Conservation (phyloP, 2,797 vertebrate genomes). For the Pangasius macronema region DNA sequence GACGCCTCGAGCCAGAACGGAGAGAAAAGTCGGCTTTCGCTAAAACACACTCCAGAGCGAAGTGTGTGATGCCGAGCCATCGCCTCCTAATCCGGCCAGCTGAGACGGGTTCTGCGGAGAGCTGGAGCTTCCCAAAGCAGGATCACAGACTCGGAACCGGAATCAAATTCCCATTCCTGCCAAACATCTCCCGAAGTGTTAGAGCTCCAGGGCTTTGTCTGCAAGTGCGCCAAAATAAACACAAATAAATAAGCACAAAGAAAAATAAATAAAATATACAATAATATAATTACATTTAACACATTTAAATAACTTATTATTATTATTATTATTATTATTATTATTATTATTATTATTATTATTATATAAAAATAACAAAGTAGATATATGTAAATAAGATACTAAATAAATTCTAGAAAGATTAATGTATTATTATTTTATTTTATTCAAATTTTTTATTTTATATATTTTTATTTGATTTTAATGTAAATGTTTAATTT, state of each 20-base stretch:
- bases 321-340: constrained; percentile 1
- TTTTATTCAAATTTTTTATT: no score
- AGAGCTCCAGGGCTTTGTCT: background rate
- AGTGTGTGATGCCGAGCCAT: constrained; percentile 42
- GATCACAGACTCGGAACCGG: constrained; percentile 15
- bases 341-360: background rate
- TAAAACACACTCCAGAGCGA: constrained; percentile 20
- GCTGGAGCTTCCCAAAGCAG: constrained; percentile 23
- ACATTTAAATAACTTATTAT: background rate
- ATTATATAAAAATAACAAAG: background rate
- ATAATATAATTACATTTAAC: background rate
- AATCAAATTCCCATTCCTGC: background rate
- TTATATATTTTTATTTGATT: no score
- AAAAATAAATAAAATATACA: no score
- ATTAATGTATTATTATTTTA: no score
- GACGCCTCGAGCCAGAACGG: constrained; percentile 29
- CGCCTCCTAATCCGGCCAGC: constrained; percentile 22
- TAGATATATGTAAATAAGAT: background rate
- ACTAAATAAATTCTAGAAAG: background rate
- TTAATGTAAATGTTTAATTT: no score
- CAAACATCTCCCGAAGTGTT: background rate
- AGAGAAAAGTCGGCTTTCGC: constrained; percentile 10
- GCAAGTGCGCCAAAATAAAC: background rate
- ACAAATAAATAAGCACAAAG: background rate
- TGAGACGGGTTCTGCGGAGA: constrained; percentile 22